These are phyloP conservation scores for Meloidogyne exigua DNA, from an alignment of 1,140 invertebrate species.

Conservation along the genomic window DNA sequence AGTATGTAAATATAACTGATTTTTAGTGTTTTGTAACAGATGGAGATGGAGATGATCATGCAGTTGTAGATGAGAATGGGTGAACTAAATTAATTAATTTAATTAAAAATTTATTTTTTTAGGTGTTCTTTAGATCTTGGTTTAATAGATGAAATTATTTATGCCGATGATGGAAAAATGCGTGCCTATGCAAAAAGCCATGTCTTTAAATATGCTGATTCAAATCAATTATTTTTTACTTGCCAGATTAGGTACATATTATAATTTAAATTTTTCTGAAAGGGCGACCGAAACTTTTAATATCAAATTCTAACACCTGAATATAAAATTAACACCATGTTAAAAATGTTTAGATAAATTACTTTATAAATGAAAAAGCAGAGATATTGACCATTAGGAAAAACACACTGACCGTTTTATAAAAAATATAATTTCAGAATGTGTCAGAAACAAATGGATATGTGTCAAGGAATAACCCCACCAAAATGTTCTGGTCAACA, in stretches of 20 bases:
- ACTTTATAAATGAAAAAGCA: no score
- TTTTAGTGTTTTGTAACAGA: conserved; percentile 61
- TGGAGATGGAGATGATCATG: conserved; percentile 62
- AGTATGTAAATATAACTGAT: no score
- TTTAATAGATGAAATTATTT: conserved; percentile 52
- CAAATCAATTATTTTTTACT: conserved; percentile 63
- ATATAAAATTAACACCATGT: no score
- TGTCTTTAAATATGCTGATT: conserved; percentile 62
- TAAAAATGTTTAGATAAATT: no score
- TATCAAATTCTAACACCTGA: no score
- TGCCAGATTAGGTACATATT: conserved; percentile 42
- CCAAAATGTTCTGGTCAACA: conserved; percentile 4
- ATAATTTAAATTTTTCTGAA: not conserved
- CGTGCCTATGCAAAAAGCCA: conserved; percentile 59
- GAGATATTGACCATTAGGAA: no score
- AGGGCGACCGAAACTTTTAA: no score
- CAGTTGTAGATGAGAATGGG: conserved; percentile 59
- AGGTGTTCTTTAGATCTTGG: conserved; percentile 56
- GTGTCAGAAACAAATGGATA: conserved; percentile 63
- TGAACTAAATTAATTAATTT: conserved; percentile 31
- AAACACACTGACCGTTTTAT: no score
- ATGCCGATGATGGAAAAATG: conserved; percentile 51
- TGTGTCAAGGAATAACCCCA: conserved; percentile 59
- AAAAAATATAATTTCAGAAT: conserved; percentile 23
- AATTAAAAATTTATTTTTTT: conserved; percentile 23